phyloP scores from a whole-genome alignment of 2,797 vertebrate genomes.

The Knipowitschia caucasica region DNA sequence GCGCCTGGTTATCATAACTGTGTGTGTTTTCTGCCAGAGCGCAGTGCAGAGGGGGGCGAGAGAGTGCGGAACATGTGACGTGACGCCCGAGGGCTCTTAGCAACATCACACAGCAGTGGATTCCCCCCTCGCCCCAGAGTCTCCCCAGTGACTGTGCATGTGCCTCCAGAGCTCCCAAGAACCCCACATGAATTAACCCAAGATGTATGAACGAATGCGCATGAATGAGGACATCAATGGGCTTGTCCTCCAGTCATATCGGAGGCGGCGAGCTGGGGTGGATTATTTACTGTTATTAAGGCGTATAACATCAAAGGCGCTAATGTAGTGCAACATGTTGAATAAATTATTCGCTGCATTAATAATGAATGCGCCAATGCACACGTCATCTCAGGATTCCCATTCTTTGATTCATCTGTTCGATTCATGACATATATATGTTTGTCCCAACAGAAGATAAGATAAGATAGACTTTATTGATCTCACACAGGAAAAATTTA shows the following conservation, averaged over 20 bases:
- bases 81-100: conserved; percentile 17
- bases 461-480: too few species aligned
- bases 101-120: conserved; percentile 24
- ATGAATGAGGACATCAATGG: conserved; percentile 26
- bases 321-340: not conserved
- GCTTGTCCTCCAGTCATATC: conserved; percentile 14
- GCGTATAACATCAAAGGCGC: not conserved
- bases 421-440: not conserved
- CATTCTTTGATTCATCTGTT: not conserved
- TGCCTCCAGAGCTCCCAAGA: conserved; percentile 11
- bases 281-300: not conserved
- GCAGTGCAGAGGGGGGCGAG: not conserved
- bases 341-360: not conserved
- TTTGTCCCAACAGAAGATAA: too few species aligned
- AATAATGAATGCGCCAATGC: not conserved
- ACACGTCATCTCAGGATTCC: conserved; percentile 4
- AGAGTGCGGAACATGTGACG: not conserved
- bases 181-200: conserved; percentile 19
- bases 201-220: conserved; percentile 1
- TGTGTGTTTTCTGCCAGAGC: not conserved
- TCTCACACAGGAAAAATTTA: too few species aligned
- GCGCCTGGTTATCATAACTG: not conserved
- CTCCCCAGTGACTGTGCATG: conserved; percentile 21
- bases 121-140: not conserved
- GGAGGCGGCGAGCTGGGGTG: not conserved